Conservation (phyloP, 2,113 vertebrate species). For the Arenaria interpres region DNA sequence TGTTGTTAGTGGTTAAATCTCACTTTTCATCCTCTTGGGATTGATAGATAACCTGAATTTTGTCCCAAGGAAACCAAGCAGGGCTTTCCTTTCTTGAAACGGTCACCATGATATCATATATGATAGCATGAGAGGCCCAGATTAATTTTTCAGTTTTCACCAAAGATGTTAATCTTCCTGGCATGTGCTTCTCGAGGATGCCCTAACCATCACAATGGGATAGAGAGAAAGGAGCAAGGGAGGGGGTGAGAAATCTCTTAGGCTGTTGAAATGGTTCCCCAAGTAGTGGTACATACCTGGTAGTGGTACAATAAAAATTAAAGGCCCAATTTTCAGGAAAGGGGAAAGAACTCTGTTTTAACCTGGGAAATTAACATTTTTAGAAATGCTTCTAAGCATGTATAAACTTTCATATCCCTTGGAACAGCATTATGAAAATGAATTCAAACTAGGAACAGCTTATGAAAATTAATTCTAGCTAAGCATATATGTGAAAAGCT, state of each 20-base stretch:
- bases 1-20: background rate
- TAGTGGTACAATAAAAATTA: background rate
- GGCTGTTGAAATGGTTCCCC: background rate
- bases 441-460: background rate
- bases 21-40: background rate
- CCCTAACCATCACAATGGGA: background rate
- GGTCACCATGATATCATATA: background rate
- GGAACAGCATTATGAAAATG: background rate
- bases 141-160: background rate
- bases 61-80: background rate
- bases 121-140: background rate
- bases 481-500: background rate
- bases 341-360: background rate
- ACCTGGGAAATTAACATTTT: background rate
- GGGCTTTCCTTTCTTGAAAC: background rate
- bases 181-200: background rate
- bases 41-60: background rate
- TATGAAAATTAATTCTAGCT: background rate
- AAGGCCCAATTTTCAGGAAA: background rate
- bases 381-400: background rate
- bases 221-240: background rate
- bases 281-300: background rate
- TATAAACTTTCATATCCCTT: background rate
- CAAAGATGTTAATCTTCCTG: background rate
- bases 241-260: background rate